Conservation (phyloP, 2,888 invertebrate genomes). For the Caenorhabditis sulstoni region DNA sequence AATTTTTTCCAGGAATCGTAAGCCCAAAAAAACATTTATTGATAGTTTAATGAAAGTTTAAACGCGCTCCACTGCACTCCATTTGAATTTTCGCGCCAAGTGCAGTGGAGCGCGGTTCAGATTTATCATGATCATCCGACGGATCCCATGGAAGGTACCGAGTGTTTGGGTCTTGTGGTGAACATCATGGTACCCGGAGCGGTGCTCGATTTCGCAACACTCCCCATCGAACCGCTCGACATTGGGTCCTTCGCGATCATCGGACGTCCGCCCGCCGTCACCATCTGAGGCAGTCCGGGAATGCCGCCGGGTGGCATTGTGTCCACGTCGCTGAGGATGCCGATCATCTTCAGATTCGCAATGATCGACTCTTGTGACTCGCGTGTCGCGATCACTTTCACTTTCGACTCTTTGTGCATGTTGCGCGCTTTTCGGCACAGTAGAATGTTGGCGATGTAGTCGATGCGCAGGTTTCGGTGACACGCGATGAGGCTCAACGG, state of each 20-base stretch:
- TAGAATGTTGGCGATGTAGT: constrained; percentile 44
- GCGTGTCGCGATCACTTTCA: constrained; percentile 54
- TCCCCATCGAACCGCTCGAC: constrained; percentile 14
- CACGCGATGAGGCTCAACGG: constrained; percentile 29
- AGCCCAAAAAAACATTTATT: too few species aligned
- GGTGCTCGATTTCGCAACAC: constrained; percentile 3
- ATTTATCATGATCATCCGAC: constrained; percentile 33
- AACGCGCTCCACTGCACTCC: too few species aligned
- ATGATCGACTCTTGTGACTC: constrained; percentile 66
- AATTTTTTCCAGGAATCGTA: too few species aligned
- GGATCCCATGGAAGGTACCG: constrained; percentile 24
- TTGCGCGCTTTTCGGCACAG: constrained; percentile 53
- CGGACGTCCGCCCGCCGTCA: too few species aligned
- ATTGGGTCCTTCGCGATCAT: constrained; percentile 33
- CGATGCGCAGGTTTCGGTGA: constrained; percentile 35
- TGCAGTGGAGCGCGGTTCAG: too few species aligned
- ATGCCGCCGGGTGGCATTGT: not conserved
- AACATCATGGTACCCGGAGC: constrained; percentile 26
- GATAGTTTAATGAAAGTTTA: too few species aligned
- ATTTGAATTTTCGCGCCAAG: too few species aligned
- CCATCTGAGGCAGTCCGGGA: not conserved
- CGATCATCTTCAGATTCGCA: constrained; percentile 65
- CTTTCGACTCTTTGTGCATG: constrained; percentile 57
- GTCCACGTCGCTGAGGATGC: constrained; percentile 58
- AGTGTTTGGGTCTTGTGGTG: constrained; percentile 33